These are phyloP conservation scores for Daboia siamensis DNA, from an alignment of 2,113 vertebrate species.

Conservation along the genomic window DNA sequence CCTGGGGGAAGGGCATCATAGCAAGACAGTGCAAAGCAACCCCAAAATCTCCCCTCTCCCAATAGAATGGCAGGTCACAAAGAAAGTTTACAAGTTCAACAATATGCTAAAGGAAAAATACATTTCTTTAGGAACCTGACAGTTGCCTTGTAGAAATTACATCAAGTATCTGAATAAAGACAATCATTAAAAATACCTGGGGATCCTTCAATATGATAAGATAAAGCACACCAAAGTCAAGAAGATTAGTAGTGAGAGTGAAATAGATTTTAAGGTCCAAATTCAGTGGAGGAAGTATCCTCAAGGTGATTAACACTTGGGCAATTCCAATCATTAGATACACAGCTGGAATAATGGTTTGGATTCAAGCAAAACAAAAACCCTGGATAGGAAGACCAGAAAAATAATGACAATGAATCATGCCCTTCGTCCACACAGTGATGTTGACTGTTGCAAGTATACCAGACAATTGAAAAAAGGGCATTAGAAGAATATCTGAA, in stretches of 20 bases:
- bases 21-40: too few species aligned
- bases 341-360: not conserved
- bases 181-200: not conserved
- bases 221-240: not conserved
- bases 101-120: too few species aligned
- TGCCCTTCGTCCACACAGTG: not conserved
- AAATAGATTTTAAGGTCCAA: not conserved
- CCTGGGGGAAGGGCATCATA: too few species aligned
- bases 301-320: not conserved
- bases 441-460: not conserved
- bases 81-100: too few species aligned
- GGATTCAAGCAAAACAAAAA: not conserved
- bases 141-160: not conserved
- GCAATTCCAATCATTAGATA: not conserved
- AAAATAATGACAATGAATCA: not conserved
- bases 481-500: not conserved
- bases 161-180: not conserved
- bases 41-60: too few species aligned
- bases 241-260: not conserved
- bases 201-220: not conserved
- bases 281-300: not conserved
- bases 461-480: not conserved
- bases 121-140: too few species aligned
- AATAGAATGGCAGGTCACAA: too few species aligned
- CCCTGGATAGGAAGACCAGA: not conserved